Evolutionary conservation across 2,888 invertebrate genomes (phyloP).

Genomic region (Leucophora obtusa): DNA sequence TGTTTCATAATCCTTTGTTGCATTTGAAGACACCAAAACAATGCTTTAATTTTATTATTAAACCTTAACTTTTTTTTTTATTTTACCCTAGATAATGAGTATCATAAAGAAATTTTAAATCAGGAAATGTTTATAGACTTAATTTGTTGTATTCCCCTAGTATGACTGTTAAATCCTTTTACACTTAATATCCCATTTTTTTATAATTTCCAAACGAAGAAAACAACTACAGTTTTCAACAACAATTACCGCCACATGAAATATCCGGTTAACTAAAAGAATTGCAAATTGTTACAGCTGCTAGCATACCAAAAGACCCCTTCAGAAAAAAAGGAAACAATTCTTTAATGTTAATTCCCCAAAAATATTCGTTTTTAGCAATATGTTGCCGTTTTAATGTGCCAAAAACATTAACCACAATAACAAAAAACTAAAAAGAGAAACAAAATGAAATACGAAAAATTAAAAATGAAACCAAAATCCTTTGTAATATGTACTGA

Average conservation of each 20-base stretch:
- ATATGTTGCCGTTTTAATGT: neutral
- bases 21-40: too few species aligned
- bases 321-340: neutral
- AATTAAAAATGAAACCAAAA: neutral
- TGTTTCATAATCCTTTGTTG: too few species aligned
- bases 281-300: constrained; percentile 13
- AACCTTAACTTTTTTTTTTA: too few species aligned
- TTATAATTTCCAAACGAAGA: neutral
- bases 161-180: neutral
- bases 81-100: too few species aligned
- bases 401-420: constrained; percentile 5
- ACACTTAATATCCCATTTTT: neutral
- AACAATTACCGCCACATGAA: constrained; percentile 2
- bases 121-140: neutral
- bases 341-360: neutral
- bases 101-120: neutral
- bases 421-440: neutral
- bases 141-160: neutral
- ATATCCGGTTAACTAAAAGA: neutral
- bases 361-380: neutral
- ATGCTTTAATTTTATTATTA: too few species aligned
- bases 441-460: neutral
- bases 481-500: neutral
- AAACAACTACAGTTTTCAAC: neutral
- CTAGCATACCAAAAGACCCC: neutral